phyloP scores from a whole-genome alignment of 2,797 vertebrate genomes.

The Pseudotriccus pelzelni region DNA sequence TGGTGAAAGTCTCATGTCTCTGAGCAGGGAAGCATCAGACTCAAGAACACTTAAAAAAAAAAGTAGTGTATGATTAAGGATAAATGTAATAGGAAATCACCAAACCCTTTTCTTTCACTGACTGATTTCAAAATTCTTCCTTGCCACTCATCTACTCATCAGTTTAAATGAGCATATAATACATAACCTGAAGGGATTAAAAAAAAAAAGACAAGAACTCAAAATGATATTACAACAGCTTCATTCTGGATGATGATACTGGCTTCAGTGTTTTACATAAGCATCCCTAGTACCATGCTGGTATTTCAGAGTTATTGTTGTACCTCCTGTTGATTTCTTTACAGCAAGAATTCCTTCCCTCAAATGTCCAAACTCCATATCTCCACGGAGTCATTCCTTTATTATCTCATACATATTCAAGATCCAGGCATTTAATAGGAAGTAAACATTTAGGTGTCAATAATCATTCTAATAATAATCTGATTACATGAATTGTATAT shows the following conservation, averaged over 20 bases:
- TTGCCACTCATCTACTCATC: not conserved
- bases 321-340: not conserved
- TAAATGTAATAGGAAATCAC: not conserved
- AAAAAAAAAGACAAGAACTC: not conserved
- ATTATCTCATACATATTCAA: not conserved
- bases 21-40: not conserved
- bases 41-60: not conserved
- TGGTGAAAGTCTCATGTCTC: not conserved
- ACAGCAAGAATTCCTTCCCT: not conserved
- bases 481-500: not conserved
- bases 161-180: not conserved
- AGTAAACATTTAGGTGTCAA: not conserved
- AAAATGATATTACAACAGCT: not conserved
- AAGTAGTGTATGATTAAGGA: not conserved
- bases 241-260: not conserved
- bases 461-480: not conserved
- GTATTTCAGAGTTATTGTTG: not conserved
- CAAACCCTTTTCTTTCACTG: not conserved
- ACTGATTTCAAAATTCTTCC: not conserved
- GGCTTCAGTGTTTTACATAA: not conserved
- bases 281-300: not conserved
- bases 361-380: not conserved
- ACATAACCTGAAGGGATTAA: not conserved
- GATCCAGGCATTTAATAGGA: not conserved
- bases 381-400: not conserved